Conservation (phyloP, 2,888 invertebrate genomes). For the Anorthoa munda region DNA sequence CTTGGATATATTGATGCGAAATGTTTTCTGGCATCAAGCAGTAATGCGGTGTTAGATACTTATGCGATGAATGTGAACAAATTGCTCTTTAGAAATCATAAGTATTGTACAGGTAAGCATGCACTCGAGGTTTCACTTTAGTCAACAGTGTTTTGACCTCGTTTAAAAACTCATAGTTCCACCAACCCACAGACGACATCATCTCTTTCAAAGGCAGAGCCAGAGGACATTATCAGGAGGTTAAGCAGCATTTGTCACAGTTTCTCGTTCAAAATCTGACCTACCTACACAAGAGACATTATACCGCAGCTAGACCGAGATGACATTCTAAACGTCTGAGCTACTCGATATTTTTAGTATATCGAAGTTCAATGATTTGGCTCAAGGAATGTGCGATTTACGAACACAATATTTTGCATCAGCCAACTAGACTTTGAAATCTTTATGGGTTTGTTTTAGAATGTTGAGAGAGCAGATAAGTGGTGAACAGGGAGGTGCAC, state of each 20-base stretch:
- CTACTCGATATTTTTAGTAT: constrained; percentile 44
- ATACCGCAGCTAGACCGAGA: constrained; percentile 4
- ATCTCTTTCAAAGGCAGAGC: not conserved
- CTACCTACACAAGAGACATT: not conserved
- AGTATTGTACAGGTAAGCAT: constrained; percentile 1
- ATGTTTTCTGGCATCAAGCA: constrained; percentile 45
- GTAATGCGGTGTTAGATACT: constrained; percentile 25
- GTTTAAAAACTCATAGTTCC: not conserved
- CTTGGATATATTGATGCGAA: constrained; percentile 61
- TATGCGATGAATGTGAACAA: constrained; percentile 14
- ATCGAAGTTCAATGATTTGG: constrained; percentile 58
- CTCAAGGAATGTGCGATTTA: constrained; percentile 45
- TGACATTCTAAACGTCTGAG: constrained; percentile 9
- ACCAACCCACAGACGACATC: not conserved
- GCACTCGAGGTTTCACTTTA: not conserved
- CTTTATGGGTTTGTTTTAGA: not conserved
- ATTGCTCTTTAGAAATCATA: constrained; percentile 23
- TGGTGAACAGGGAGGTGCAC: not conserved
- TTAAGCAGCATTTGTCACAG: not conserved
- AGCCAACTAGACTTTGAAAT: constrained; percentile 5
- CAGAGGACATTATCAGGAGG: not conserved
- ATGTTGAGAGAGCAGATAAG: not conserved
- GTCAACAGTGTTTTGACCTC: not conserved
- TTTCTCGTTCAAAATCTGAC: not conserved
- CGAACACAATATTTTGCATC: constrained; percentile 15